Percentiles rank a stretch among this genome's conserved stretches.
Evolutionary conservation across 2,113 vertebrate species (phyloP).

Genomic region (Thunnus maccoyii): DNA sequence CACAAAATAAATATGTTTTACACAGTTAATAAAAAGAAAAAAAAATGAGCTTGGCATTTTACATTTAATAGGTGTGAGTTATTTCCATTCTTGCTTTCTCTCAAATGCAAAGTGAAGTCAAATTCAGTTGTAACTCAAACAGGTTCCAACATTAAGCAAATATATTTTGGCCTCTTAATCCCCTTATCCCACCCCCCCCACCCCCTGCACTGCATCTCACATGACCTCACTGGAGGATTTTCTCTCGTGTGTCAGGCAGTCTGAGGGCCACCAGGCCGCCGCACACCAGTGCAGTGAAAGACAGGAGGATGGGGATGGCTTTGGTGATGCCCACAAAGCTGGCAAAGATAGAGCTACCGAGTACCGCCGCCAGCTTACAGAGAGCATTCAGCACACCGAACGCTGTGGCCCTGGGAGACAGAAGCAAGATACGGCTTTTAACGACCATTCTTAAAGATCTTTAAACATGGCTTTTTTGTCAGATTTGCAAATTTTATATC

Average conservation of each 20-base stretch:
- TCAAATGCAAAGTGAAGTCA: conserved; percentile 26
- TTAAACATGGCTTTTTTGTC: not conserved
- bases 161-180: not conserved
- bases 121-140: conserved; percentile 28
- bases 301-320: conserved; percentile 93
- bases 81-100: conserved; percentile 19
- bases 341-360: conserved; percentile 95
- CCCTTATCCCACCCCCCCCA: not conserved
- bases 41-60: conserved; percentile 17
- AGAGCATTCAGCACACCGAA: conserved; percentile 95
- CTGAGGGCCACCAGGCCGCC: conserved; percentile 93
- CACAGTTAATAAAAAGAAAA: conserved; percentile 13
- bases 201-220: not conserved
- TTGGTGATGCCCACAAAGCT: conserved; percentile 94
- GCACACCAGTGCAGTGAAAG: conserved; percentile 90
- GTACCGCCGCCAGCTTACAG: conserved; percentile 93
- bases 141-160: conserved; percentile 13
- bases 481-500: too few species aligned
- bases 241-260: conserved; percentile 95
- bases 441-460: too few species aligned
- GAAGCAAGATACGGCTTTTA: conserved; percentile 7
- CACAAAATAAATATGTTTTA: conserved; percentile 13
- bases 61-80: conserved; percentile 34
- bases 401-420: conserved; percentile 90
- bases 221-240: conserved; percentile 90